Conservation (phyloP, 2,797 vertebrate species). For the Fistularia commersonii region DNA sequence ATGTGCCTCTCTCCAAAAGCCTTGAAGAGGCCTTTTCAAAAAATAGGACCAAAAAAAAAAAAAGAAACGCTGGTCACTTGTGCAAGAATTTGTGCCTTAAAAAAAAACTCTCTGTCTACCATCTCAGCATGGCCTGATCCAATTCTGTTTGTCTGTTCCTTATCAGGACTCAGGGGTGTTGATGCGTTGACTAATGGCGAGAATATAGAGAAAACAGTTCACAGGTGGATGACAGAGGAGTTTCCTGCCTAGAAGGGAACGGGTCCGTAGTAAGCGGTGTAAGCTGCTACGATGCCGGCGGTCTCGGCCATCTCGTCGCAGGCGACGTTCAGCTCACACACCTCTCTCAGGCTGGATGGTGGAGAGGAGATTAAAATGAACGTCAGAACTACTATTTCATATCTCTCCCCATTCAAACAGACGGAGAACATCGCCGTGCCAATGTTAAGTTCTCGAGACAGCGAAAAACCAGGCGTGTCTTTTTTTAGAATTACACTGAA, state of each 20-base stretch:
- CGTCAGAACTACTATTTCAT: too few species aligned
- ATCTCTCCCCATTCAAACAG: too few species aligned
- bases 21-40: conserved; percentile 25
- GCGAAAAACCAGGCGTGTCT: too few species aligned
- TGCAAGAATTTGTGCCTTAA: conserved; percentile 40
- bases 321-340: conserved; percentile 77
- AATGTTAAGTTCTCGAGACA: too few species aligned
- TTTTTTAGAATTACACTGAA: too few species aligned
- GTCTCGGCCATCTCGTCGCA: conserved; percentile 84
- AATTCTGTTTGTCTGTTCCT: conserved; percentile 14
- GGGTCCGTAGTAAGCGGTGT: conserved; percentile 77
- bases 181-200: conserved; percentile 19
- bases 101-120: conserved; percentile 24
- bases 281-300: conserved; percentile 79
- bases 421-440: too few species aligned
- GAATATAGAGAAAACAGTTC: conserved; percentile 26
- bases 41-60: conserved; percentile 9
- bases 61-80: conserved; percentile 18
- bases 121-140: conserved; percentile 19
- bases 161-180: conserved; percentile 27
- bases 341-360: conserved; percentile 74
- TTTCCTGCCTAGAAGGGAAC: conserved; percentile 55
- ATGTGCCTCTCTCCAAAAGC: conserved; percentile 51
- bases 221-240: conserved; percentile 9
- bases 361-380: background rate